phyloP scores from a whole-genome alignment of 2,113 vertebrate species.

The Eolophus roseicapilla region DNA sequence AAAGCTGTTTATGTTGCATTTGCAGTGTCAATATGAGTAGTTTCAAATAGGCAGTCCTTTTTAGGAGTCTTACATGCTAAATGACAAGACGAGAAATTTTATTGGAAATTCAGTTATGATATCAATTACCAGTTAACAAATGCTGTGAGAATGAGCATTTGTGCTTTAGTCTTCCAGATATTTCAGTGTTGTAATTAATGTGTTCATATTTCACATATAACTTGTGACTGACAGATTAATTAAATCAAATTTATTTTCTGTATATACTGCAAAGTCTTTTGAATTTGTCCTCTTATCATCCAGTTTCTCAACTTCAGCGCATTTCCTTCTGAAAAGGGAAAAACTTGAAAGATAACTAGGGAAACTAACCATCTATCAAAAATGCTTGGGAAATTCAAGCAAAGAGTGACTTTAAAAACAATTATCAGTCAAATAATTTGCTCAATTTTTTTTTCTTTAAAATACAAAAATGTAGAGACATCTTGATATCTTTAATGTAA shows the following conservation, averaged over 20 bases:
- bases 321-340: slow-evolving; percentile 11
- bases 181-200: not conserved
- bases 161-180: not conserved
- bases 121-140: slow-evolving; percentile 45
- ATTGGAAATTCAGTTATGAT: slow-evolving; percentile 28
- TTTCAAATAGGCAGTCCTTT: slow-evolving; percentile 47
- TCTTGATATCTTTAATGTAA: not conserved
- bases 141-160: not conserved
- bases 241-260: not conserved
- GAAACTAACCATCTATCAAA: not conserved
- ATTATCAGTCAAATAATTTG: not conserved
- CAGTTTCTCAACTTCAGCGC: slow-evolving; percentile 20
- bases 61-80: slow-evolving; percentile 1
- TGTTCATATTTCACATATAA: not conserved
- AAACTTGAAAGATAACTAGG: not conserved
- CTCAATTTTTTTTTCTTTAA: not conserved
- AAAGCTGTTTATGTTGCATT: not conserved
- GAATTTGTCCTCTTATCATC: not conserved
- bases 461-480: not conserved
- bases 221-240: not conserved
- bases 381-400: slow-evolving; percentile 24
- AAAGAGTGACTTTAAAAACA: not conserved
- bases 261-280: not conserved
- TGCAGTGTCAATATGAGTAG: slow-evolving; percentile 15
- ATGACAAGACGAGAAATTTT: slow-evolving; percentile 48